phyloP scores from a whole-genome alignment of 1,140 invertebrate species.

The Anastrepha obliqua region DNA sequence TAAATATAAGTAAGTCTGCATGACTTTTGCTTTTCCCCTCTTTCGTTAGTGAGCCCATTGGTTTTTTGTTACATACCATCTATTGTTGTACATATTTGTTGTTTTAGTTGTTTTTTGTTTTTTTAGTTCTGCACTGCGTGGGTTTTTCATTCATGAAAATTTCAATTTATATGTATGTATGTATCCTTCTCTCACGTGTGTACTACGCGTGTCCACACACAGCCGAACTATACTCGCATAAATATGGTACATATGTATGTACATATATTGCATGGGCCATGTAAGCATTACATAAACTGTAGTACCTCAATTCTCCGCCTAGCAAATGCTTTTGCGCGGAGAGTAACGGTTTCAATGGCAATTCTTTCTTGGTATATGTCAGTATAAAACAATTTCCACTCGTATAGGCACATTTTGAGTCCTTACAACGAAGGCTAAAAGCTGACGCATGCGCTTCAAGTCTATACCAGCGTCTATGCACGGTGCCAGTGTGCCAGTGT shows the following conservation, averaged over 20 bases:
- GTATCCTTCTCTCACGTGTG: background rate
- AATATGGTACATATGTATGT: background rate
- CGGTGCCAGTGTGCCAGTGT: background rate
- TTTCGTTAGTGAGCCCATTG: background rate
- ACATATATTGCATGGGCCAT: no score
- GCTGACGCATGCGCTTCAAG: background rate
- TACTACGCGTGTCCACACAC: conserved; percentile 18
- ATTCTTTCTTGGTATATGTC: background rate
- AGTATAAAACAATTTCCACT: background rate
- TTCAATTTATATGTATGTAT: conserved; percentile 57
- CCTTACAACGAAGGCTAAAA: conserved; percentile 26
- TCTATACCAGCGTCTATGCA: conserved; percentile 3
- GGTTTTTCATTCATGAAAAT: conserved; percentile 74
- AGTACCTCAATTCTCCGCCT: background rate
- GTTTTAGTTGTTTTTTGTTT: conserved; percentile 18
- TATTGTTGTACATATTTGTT: conserved; percentile 2
- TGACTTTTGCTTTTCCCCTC: background rate
- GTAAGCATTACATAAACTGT: background rate
- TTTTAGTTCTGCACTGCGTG: conserved; percentile 57
- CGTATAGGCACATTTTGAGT: conserved; percentile 2
- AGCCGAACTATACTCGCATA: background rate
- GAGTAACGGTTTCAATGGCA: background rate
- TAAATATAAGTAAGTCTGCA: background rate
- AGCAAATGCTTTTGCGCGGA: conserved; percentile 1
- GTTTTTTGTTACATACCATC: background rate